These are phyloP conservation scores for Glomeris marginata DNA, from an alignment of 2,888 invertebrate genomes.

Conservation along the genomic window DNA sequence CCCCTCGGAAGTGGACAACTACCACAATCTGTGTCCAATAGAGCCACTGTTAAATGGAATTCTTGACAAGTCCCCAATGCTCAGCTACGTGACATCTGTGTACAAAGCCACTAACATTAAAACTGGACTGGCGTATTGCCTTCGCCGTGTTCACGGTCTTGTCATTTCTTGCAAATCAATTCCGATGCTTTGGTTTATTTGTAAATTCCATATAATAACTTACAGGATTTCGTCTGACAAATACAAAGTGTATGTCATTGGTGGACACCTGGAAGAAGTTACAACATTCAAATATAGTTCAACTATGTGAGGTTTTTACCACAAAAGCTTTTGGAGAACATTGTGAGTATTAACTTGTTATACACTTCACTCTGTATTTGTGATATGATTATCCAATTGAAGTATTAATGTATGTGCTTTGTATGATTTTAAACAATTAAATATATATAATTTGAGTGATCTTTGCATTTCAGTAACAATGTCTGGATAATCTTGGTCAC, in stretches of 20 bases:
- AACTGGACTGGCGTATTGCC: constrained; percentile 67
- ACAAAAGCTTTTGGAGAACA: constrained; percentile 93
- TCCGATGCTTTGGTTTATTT: neutral
- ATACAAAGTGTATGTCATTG: constrained; percentile 65
- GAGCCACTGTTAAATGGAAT: constrained; percentile 42
- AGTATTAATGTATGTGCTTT: no score
- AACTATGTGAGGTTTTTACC: constrained; percentile 79
- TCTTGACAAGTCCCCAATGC: constrained; percentile 46
- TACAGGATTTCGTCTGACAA: constrained; percentile 59
- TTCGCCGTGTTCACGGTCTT: constrained; percentile 69
- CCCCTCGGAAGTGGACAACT: constrained; percentile 78
- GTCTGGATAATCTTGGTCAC: no score
- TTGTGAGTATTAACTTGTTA: constrained; percentile 46
- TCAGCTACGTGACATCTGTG: constrained; percentile 62
- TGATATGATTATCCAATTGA: no score
- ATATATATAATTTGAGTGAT: no score
- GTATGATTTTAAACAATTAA: no score
- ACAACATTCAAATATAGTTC: constrained; percentile 86
- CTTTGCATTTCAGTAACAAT: no score
- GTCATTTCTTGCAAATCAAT: neutral
- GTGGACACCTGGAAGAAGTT: constrained; percentile 93
- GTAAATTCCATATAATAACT: constrained; percentile 13
- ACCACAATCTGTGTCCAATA: constrained; percentile 70
- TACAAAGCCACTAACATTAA: constrained; percentile 82
- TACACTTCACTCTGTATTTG: constrained; percentile 2